Base-by-base conservation (phyloP, 2,797 vertebrate genomes). In the Todus mexicanus region DNA sequence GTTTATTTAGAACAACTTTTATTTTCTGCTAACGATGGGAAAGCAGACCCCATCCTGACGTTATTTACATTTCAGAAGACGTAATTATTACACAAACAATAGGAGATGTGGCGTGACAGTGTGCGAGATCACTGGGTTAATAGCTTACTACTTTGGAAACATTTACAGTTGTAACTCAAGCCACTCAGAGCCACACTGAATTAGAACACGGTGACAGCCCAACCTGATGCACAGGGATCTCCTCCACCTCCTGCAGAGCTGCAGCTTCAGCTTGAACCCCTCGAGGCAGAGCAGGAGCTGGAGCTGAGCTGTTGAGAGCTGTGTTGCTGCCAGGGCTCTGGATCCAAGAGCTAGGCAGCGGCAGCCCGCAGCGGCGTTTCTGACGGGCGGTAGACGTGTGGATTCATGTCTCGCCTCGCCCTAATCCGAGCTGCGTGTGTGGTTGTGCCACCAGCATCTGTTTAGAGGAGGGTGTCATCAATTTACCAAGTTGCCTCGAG, bases 1-100 rank as follows among this genome's bases (percentile, higher is more conserved):
- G 92, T 97, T 97, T 96, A 96, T 97, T 97, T 64, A 81, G 54
- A 95, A 81, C 35, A 6, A 77, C 43, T 77, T 90, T 63, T 70
- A 89, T 77, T 91, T 92, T 66, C 86, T 35, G 27, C 63, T 94
- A 27, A 47, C 3, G 35, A 37, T 82, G 89, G 65, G 79, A 82
- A 64, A 74, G 57, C 76, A 85, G 65, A 48, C 40, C 72, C 88
- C 73, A 84, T 85, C 82, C 51, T 54, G 70, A 11, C 2, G 2
- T 64, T 95, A 91, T 95, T 95, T 94, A 95, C 94, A 94, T 65
- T 84, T 88, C 76, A 82, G 77, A 87, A 88, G 84, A 90, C 42
- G 19, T 40, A 11, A 69, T 77, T 80, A 51, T 70, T 93, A 92
- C 89, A 96, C 43, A 72, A 78, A 81, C 60, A 69, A 18, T 4